Percentiles rank a stretch among this genome's conserved stretches.
Conservation (phyloP, 2,113 vertebrate species). For the Manacus vitellinus region DNA sequence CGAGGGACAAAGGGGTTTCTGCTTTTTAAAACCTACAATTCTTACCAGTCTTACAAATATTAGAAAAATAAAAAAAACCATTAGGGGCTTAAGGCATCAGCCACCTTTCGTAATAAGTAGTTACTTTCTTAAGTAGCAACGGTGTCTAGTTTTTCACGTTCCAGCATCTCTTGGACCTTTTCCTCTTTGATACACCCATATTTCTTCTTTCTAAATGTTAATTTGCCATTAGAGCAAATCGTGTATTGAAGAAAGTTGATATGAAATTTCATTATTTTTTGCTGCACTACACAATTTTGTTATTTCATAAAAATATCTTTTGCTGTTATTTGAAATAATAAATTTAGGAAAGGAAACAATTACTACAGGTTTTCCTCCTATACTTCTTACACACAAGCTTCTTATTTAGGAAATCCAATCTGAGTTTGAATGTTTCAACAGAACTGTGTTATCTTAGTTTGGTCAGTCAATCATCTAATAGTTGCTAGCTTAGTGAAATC, state of each 20-base stretch:
- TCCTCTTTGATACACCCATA: not conserved
- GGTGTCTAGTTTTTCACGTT: too few relatives aligned
- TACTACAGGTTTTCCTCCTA: not conserved
- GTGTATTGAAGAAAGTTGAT: not conserved
- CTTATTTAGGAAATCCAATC: slow-evolving; percentile 21
- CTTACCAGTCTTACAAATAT: too few relatives aligned
- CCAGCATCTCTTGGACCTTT: too few relatives aligned
- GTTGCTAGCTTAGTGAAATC: slow-evolving; percentile 24
- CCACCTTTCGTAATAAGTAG: too few relatives aligned
- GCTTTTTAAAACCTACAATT: too few relatives aligned
- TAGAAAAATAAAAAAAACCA: too few relatives aligned
- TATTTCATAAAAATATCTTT: not conserved
- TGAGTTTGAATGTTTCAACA: slow-evolving; percentile 17
- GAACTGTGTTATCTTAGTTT: not conserved
- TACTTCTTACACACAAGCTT: not conserved
- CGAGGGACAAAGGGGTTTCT: too few relatives aligned
- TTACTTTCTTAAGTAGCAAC: too few relatives aligned
- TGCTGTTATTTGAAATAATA: not conserved
- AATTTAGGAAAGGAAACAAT: not conserved
- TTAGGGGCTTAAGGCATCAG: too few relatives aligned
- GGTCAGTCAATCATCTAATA: slow-evolving; percentile 4
- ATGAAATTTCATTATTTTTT: not conserved
- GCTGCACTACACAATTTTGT: not conserved
- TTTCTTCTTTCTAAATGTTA: not conserved
- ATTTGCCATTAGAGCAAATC: not conserved